A percentile compares a stretch with the other conserved stretches of the same genome.
Conservation (phyloP, 2,113 vertebrate genomes). For the Columbina picui region DNA sequence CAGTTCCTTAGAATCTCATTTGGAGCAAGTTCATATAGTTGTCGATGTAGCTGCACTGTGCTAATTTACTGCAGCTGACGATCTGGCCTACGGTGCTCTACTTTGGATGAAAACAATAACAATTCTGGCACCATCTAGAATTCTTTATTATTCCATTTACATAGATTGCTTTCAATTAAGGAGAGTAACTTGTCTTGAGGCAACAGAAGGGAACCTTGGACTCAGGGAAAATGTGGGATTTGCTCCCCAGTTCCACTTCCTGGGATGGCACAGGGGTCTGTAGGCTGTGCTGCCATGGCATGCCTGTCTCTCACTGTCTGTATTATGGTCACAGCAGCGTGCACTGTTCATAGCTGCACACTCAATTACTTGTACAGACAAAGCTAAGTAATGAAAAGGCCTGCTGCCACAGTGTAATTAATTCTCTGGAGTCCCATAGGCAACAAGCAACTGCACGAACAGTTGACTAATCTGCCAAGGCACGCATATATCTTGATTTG, state of each 20-base stretch:
- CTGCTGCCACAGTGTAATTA: slow-evolving; percentile 24
- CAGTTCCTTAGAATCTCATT: neutral
- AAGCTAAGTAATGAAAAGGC: neutral
- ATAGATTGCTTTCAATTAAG: neutral
- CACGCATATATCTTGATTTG: fast-evolving
- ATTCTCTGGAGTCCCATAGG: slow-evolving; percentile 13
- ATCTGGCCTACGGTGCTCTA: neutral
- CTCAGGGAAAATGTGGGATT: neutral
- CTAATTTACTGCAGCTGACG: neutral
- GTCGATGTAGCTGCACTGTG: fast-evolving
- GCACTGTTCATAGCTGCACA: neutral
- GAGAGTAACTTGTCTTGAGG: neutral
- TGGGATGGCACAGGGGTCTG: neutral
- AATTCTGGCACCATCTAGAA: neutral
- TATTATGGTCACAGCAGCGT: neutral
- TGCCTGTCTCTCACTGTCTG: neutral
- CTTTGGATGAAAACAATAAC: neutral
- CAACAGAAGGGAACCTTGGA: neutral
- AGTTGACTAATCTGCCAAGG: neutral
- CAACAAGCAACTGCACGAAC: neutral
- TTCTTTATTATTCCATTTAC: neutral
- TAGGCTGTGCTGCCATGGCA: neutral
- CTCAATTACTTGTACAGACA: slow-evolving; percentile 19
- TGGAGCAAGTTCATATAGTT: neutral
- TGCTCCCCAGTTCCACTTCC: neutral